Conservation (phyloP, 35 echinoderm and acorn worm genomes). For the Eucidaris tribuloides region DNA sequence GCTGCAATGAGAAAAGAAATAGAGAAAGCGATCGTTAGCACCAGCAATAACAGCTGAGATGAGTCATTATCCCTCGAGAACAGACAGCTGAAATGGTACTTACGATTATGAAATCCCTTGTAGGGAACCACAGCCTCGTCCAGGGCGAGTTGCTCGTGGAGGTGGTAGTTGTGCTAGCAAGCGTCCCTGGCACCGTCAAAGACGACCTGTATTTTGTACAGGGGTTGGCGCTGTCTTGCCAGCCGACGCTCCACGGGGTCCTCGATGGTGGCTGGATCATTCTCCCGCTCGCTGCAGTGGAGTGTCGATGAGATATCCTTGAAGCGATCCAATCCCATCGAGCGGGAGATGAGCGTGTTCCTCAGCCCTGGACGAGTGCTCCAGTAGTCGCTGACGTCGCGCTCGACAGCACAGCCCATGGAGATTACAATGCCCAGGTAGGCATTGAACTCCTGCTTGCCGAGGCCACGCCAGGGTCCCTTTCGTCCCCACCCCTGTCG, state of each 20-base stretch:
- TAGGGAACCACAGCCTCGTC: too few species aligned
- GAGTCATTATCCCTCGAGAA: too few species aligned
- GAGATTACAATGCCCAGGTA: too few species aligned
- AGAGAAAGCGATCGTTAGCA: too few species aligned
- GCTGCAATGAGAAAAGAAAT: too few species aligned
- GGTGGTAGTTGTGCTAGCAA: not conserved
- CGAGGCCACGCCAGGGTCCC: too few species aligned
- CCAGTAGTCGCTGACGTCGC: slow-evolving; percentile 8
- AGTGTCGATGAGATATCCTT: not conserved
- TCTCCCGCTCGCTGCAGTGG: not conserved
- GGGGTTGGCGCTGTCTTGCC: not conserved
- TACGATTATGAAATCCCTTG: too few species aligned
- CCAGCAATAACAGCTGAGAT: too few species aligned
- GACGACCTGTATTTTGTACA: not conserved
- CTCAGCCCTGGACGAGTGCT: not conserved
- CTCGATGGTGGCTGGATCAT: not conserved
- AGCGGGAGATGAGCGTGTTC: not conserved
- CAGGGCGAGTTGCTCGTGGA: not conserved
- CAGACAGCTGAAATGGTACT: too few species aligned
- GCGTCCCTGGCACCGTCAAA: not conserved
- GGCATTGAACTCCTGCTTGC: too few species aligned
- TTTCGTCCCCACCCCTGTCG: too few species aligned
- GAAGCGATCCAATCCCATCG: not conserved
- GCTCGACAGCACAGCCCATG: too few species aligned
- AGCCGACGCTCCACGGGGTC: not conserved